phyloP scores from a whole-genome alignment of 2,797 vertebrate species.

The Phoebastria nigripes region DNA sequence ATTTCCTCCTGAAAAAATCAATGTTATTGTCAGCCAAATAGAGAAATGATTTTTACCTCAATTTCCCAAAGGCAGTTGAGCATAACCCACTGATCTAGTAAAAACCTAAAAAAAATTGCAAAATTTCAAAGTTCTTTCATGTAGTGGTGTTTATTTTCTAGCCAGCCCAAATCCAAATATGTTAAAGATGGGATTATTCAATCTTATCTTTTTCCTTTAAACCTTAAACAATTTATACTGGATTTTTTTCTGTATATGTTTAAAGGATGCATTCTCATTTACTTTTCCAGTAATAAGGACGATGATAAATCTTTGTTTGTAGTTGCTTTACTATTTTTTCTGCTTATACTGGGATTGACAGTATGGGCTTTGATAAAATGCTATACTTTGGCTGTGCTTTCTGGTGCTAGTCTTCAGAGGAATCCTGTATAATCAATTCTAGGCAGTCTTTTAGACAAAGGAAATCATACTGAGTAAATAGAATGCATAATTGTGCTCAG shows the following conservation, averaged over 20 bases:
- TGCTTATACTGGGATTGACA: background rate
- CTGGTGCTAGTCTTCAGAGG: background rate
- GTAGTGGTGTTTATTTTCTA: background rate
- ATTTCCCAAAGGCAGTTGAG: background rate
- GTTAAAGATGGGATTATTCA: background rate
- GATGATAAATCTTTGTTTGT: background rate
- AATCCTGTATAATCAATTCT: background rate
- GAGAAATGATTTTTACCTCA: background rate
- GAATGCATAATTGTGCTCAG: background rate
- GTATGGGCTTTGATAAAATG: background rate
- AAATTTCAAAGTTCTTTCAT: background rate
- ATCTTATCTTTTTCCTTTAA: background rate
- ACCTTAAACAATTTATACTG: background rate
- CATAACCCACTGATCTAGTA: background rate
- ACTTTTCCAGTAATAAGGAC: background rate
- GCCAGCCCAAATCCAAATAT: background rate
- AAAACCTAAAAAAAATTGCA: background rate
- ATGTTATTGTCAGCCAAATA: background rate
- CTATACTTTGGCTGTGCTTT: background rate
- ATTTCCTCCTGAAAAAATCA: background rate
- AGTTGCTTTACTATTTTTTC: background rate
- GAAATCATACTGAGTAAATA: background rate
- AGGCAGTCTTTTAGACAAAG: constrained; percentile 1
- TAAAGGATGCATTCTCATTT: background rate
- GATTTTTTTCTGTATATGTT: background rate